phyloP scores from a whole-genome alignment of 2,113 vertebrate genomes.

The Boulengeromyrus knoepffleri region DNA sequence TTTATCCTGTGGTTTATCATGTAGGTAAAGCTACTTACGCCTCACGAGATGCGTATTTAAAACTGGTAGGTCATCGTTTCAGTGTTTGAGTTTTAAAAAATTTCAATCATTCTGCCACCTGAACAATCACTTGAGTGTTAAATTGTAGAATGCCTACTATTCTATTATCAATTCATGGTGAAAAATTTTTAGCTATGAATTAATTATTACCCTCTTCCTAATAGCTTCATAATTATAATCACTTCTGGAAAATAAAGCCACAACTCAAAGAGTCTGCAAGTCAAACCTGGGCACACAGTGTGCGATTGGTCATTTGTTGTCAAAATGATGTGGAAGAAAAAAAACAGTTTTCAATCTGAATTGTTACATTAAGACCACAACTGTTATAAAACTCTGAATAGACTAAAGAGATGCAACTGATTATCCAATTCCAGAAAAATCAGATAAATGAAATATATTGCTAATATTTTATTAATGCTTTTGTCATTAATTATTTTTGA shows the following conservation, averaged over 20 bases:
- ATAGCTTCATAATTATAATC: slow-evolving; percentile 7
- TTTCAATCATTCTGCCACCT: slow-evolving; percentile 3
- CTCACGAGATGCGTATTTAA: background rate
- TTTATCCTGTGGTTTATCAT: background rate
- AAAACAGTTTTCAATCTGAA: background rate
- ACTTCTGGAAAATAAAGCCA: background rate
- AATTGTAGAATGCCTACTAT: background rate
- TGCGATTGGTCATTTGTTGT: background rate
- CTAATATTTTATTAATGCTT: background rate
- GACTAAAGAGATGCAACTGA: background rate
- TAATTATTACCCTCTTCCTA: slow-evolving; percentile 13
- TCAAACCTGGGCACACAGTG: background rate
- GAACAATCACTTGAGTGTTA: slow-evolving; percentile 1
- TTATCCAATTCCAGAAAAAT: background rate
- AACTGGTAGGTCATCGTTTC: background rate
- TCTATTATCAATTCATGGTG: slow-evolving; percentile 3
- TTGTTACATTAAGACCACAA: background rate
- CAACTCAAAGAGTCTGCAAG: background rate
- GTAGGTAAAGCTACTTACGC: background rate
- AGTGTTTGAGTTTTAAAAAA: background rate
- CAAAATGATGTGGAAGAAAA: background rate
- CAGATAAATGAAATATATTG: background rate
- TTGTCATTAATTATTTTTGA: background rate
- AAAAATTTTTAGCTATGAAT: slow-evolving; percentile 5
- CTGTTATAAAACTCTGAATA: background rate